These are phyloP conservation scores for Lucinisca nassula DNA, from an alignment of 2,888 invertebrate genomes.

Conservation along the genomic window DNA sequence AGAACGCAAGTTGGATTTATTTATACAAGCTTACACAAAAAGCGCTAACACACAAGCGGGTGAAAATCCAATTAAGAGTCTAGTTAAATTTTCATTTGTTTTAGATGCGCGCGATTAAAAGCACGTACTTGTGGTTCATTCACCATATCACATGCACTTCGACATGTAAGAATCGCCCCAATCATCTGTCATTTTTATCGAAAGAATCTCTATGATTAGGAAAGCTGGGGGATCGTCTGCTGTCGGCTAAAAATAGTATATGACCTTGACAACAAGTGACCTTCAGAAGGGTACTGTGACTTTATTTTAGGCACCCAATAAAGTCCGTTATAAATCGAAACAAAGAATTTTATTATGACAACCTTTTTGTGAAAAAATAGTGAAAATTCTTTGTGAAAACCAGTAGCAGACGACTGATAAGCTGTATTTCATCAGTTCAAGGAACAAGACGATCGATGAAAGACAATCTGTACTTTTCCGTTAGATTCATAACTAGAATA, in stretches of 20 bases:
- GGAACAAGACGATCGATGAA: background rate
- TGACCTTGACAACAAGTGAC: conserved; percentile 11
- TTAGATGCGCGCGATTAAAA: too few species aligned
- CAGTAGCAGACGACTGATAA: background rate
- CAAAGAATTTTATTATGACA: background rate
- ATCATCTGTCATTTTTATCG: background rate
- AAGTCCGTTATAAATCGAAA: background rate
- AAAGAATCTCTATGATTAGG: background rate
- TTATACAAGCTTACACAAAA: background rate
- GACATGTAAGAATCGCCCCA: background rate
- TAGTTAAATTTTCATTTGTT: background rate
- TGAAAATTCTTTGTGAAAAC: background rate
- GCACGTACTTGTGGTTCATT: background rate
- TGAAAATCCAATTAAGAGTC: background rate
- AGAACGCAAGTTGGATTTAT: background rate
- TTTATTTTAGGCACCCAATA: background rate
- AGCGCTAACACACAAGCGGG: background rate
- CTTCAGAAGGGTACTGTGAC: conserved; percentile 14
- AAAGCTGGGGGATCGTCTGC: background rate
- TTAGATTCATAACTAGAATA: background rate
- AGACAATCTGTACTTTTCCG: background rate
- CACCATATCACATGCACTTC: background rate
- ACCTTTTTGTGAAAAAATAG: background rate
- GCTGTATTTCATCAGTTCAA: background rate
- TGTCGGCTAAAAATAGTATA: background rate